A percentile compares a stretch with the other conserved stretches of the same genome.
phyloP scores from a whole-genome alignment of 1,140 invertebrate genomes.

The Hydropsyche tenuis region DNA sequence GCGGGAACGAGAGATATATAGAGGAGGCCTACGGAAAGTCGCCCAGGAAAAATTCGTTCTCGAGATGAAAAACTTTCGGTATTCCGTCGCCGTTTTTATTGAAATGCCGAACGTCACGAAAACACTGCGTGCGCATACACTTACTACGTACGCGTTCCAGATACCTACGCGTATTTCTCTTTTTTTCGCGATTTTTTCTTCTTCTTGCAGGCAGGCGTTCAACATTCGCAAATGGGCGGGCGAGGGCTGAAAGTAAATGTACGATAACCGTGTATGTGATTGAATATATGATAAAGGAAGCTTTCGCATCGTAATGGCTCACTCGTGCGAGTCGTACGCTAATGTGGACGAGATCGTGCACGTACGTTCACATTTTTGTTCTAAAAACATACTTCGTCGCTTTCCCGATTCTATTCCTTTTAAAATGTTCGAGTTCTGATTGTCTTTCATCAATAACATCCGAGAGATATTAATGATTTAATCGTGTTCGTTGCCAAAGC shows the following conservation, averaged over 20 bases:
- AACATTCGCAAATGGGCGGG: slow-evolving; percentile 33
- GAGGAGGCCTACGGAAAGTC: not conserved
- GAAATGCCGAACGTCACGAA: slow-evolving; percentile 40
- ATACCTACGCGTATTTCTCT: not conserved
- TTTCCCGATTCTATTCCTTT: too few species aligned
- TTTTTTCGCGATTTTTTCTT: too few species aligned
- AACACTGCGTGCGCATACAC: slow-evolving; percentile 28
- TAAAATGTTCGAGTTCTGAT: too few species aligned
- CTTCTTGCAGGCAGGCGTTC: not conserved
- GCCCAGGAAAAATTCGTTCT: not conserved
- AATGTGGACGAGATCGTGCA: too few species aligned
- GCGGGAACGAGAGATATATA: not conserved
- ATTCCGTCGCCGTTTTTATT: slow-evolving; percentile 38
- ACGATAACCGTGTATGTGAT: slow-evolving; percentile 33
- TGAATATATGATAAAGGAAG: slow-evolving; percentile 26
- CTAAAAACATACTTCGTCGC: too few species aligned
- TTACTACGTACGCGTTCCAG: slow-evolving; percentile 12
- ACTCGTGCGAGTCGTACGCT: too few species aligned
- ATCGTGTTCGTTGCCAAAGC: too few species aligned
- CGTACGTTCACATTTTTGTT: too few species aligned
- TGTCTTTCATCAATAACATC: too few species aligned
- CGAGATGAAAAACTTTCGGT: slow-evolving; percentile 40
- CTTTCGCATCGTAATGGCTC: too few species aligned
- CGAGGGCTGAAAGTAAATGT: slow-evolving; percentile 33
- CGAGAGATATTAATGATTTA: too few species aligned